Evolutionary conservation across 1,140 invertebrate genomes (phyloP).

Genomic region (Lepidurus packardi): DNA sequence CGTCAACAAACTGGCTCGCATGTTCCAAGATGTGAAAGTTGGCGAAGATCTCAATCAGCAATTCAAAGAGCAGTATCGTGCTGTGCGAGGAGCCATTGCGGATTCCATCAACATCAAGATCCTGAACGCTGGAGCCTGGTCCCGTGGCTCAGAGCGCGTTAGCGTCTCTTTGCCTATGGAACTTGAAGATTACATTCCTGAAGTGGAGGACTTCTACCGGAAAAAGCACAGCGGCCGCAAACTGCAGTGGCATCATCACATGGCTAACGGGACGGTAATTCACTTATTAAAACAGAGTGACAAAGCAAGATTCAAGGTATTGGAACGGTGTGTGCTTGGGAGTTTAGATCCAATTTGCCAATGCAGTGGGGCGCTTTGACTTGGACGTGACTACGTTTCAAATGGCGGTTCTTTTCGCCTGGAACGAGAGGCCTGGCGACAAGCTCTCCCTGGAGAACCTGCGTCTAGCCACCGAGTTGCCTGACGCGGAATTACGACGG

Average conservation of each 20-base stretch:
- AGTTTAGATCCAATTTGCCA: constrained; percentile 65
- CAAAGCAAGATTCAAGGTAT: constrained; percentile 23
- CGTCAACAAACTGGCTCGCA: constrained; percentile 94
- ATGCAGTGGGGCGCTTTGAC: constrained; percentile 90
- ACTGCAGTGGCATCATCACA: constrained; percentile 98
- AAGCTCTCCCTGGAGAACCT: constrained; percentile 93
- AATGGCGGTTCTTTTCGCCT: constrained; percentile 98
- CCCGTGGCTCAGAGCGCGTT: constrained; percentile 83
- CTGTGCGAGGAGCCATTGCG: constrained; percentile 47
- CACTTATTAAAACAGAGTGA: neutral
- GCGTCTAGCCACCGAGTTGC: constrained; percentile 89
- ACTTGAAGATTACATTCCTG: constrained; percentile 96
- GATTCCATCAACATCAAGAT: constrained; percentile 66
- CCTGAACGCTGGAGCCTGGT: constrained; percentile 97
- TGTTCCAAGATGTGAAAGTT: constrained; percentile 99
- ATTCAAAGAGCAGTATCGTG: constrained; percentile 66
- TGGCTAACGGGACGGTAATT: constrained; percentile 90
- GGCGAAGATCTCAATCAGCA: constrained; percentile 96
- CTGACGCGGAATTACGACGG: constrained; percentile 87
- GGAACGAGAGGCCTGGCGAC: constrained; percentile 91
- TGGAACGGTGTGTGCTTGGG: neutral
- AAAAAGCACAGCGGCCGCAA: constrained; percentile 97
- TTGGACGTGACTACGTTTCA: constrained; percentile 98
- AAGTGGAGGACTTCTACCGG: constrained; percentile 90
- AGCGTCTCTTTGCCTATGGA: constrained; percentile 93